Percentiles rank a stretch among this genome's conserved stretches.
phyloP scores from a whole-genome alignment of 92 coral and sea anemone species.

The Umimayanthus kanabou region DNA sequence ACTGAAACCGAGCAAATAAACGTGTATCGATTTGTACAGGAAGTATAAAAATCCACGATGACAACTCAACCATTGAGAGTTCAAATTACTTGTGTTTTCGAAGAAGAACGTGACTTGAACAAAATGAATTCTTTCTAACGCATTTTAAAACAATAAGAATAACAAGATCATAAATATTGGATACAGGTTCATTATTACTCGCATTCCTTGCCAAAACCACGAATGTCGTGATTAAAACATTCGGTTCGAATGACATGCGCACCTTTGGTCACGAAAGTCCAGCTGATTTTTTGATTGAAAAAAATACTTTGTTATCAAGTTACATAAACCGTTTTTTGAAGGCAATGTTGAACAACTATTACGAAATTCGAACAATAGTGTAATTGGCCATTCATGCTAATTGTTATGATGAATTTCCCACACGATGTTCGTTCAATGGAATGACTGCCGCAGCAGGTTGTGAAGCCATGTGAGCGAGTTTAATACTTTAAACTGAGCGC shows the following conservation, averaged over 20 bases:
- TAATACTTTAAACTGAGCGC: neutral
- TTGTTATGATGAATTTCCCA: conserved; percentile 20
- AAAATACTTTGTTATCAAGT: neutral
- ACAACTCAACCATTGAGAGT: too few relatives aligned
- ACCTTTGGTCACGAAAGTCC: conserved; percentile 1
- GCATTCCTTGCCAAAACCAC: neutral
- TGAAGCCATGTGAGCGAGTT: neutral
- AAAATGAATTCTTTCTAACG: neutral
- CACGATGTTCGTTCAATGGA: conserved; percentile 20
- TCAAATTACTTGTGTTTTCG: neutral
- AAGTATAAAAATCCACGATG: neutral
- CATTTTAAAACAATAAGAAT: neutral
- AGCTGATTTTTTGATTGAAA: neutral
- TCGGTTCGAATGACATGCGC: neutral
- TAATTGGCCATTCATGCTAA: conserved; percentile 26
- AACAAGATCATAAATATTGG: neutral
- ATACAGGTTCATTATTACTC: neutral
- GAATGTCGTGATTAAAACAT: neutral
- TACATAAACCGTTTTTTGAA: neutral
- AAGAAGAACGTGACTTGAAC: neutral
- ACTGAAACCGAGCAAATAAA: neutral
- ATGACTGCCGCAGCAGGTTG: conserved; percentile 5
- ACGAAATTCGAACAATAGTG: neutral
- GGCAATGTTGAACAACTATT: neutral
- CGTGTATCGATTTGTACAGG: neutral